Evolutionary conservation across 2,888 invertebrate species (phyloP), one percentile per base, ranked within the genome.

Genomic region (Micoletzkya japonica): DNA sequence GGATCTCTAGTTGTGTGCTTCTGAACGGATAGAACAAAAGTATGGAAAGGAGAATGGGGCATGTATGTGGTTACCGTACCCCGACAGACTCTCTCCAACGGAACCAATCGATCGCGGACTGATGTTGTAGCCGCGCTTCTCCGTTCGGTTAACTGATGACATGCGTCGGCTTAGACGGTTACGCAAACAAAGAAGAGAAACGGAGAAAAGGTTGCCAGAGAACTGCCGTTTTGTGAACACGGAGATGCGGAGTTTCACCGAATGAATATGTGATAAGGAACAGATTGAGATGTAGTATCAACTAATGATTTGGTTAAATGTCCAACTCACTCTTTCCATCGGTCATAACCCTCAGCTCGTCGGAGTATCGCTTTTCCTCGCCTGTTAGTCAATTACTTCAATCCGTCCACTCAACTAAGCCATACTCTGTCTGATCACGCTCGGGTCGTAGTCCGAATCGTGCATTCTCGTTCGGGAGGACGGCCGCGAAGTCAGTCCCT

Each of bases 81-180:
- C 64, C 36, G 52, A 66, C n/a, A 54, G 64, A 28, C 54, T 54
- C 54, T 77, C 77, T 44, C 71, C 71, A 20, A 67, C 67, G 61
- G 76, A 76, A 54, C 76, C 79, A 52, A 77, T 70, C 6, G 77
- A 77, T 64, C 77, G 68, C 30, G 79, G 79, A 68, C 76, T 76
- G 72, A 79, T 56, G 32, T 76, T 76, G 66, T 77, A 79, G 57
- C 77, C 76, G 69, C 79, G 70, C 57, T 75, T 77, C 32, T 73
- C 76, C 39, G 75, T 74, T n/a, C n/a, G n/a, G n/a, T n/a, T n/a
- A n/a, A n/a, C n/a, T n/a, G n/a, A n/a, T n/a, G n/a, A n/a, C n/a
- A n/a, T n/a, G n/a, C n/a, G n/a, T n/a, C n/a, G n/a, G n/a, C n/a
- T n/a, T n/a, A n/a, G n/a, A n/a, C n/a, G n/a, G n/a, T n/a, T n/a